Base-by-base conservation (phyloP, 2,888 invertebrate species). In the Lymantria dispar region DNA sequence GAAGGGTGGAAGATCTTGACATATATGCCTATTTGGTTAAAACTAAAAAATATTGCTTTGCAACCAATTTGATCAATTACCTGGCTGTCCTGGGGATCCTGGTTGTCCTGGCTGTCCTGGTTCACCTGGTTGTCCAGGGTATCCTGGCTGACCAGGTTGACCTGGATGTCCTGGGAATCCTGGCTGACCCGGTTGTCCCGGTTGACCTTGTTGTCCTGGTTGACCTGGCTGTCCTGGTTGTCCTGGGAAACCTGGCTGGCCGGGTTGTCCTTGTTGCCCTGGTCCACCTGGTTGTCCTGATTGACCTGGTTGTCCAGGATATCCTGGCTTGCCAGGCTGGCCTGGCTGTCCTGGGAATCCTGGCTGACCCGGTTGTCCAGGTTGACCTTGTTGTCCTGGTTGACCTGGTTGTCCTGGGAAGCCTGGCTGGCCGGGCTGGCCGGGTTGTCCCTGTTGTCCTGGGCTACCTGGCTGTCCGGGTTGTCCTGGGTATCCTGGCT, bases 101-200 rank as follows among this genome's bases (percentile, higher is more conserved):
- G 22, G 22, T 22, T 22, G 22, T 22, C 22, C 22, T 22, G 2
- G 22, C 5, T 22, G 22, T 22, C 22, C 22, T 22, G 22, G 22
- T 22, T 5, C 22, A 22, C 22, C 22, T 5, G 22, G 22, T 5
- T 22, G 22, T 22, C 22, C 22, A 3, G 22, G 22, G 2, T 22
- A 5, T 22, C 22, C 22, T 22, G 22, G 22, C 3, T 22, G 5
- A 11, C 64, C 59, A 36, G 57, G 58, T 68, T 54, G 11, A 2
- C 72, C 71, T 9, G 70, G 68, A 3, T 55, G 29, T 8, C 72
- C 73, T 38, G 72, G 70, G 0, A 54, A 11, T 30, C 67, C 39
- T 39, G 39, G 13, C 8, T 37, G 0, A 1, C 52, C 52, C 0
- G 45, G 52, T 0, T 48, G 42, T 36, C 51, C 54, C 7, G 50